Evolutionary conservation across 35 echinoderm and acorn worm species (phyloP), one percentile per base, ranked within the genome.

Genomic region (Heliocidaris tuberculata): DNA sequence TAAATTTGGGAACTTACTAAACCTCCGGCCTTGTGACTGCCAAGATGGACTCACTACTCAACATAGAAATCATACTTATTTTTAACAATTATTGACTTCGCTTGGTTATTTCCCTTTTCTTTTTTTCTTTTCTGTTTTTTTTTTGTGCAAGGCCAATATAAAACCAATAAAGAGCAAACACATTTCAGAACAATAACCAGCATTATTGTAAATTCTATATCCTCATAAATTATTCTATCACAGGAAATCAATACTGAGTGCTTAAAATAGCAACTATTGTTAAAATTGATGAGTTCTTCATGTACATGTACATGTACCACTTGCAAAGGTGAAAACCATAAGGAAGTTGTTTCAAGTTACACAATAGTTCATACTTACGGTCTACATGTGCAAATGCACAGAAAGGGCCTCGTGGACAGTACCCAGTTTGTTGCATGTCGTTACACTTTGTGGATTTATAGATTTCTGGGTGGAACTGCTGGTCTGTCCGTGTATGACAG

Each of bases 371-470:
- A 48, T 8, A 99, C 98, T 99, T 94, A 99, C 98, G 98, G 94
- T 99, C 97, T 91, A 99, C 98, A 95, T 99, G 98, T 31, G 98
- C 98, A 97, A 99, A 99, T 29, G 98, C 98, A 95, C 98, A 99
- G 87, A 99, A 99, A 7, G 98, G 98, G 16, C 98, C 98, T 31
- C 98, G 88, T 16, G 98, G 98, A 32, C 98, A 99, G 95, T 97
- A 97, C 6, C 97, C 98, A 21, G 98, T 99, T 65, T 99, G 98
- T 94, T 99, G 98, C 98, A 99, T 99, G 94, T 99, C 98, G 71
- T 99, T 99, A 97, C 98, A 99, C 92, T 99, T 99, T 2, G 98
- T 97, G n/a, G 98, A 99, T 93, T 99, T 97, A 71, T 99, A 99
- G 86, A 99, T 99, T 94, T 99, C 98, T 0, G 98, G 98, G 92